phyloP scores from a whole-genome alignment of 1,140 invertebrate genomes.

The Choristoneura fumiferana region DNA sequence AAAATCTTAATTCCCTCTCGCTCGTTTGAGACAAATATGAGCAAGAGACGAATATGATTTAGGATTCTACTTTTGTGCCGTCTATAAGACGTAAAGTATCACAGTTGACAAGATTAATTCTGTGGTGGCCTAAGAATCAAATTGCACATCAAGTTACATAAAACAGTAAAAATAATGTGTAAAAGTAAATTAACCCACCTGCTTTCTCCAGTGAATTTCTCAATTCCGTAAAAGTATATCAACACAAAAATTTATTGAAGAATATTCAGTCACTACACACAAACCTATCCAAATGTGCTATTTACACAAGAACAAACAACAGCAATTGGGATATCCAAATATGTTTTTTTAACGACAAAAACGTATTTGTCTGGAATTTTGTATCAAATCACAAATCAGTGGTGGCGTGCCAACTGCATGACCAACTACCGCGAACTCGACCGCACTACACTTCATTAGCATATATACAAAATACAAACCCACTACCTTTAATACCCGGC shows the following conservation, averaged over 20 bases:
- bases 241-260: conserved; percentile 26
- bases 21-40: no score
- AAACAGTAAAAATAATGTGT: no score
- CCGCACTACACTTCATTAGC: conserved; percentile 69
- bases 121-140: no score
- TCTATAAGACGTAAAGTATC: no score
- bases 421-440: conserved; percentile 73
- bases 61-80: no score
- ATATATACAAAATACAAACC: conserved; percentile 67
- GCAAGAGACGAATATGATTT: no score
- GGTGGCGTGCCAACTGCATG: conserved; percentile 68
- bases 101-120: no score
- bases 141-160: no score
- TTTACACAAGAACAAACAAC: not conserved
- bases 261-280: conserved; percentile 29
- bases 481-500: conserved; percentile 31
- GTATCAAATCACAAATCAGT: conserved; percentile 66
- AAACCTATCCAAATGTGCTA: not conserved
- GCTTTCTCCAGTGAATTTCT: conserved; percentile 32
- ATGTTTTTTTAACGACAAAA: not conserved
- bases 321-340: no score
- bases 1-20: no score
- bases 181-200: conserved; percentile 29
- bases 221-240: conserved; percentile 36
- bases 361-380: conserved; percentile 28